Evolutionary conservation across 1,140 invertebrate genomes (phyloP), one percentile per base, ranked within the genome.

Genomic region (Bemisia tabaci): DNA sequence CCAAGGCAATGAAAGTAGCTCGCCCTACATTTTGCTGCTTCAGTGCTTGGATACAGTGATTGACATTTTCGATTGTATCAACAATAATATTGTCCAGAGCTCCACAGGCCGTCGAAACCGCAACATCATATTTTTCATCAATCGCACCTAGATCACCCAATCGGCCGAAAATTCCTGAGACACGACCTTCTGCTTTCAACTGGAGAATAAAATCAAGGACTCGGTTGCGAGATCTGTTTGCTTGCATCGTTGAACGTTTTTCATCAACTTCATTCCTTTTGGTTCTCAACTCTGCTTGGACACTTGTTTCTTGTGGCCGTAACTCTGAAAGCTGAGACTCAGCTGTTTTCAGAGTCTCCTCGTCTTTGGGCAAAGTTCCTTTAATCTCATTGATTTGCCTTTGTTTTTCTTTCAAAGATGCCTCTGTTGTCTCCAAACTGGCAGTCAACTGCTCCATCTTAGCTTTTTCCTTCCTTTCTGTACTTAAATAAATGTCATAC

Each of bases 61-160:
- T 84, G 0, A 87, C 95, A 0, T 91, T 95, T 2, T 87, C 79
- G 0, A 94, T 88, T 0, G 83, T 89, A 72, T 98, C 95, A 0
- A 94, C 92, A 0, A 99, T 87, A 69, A 98, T 92, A 72, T 95
- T 89, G 73, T 99, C 95, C 0, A 98, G 76, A 0, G 86, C 80
- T 0, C 91, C 89, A 76, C 92, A 97, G 17, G 94, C 94, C 0
- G 95, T 97, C 0, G 95, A 97, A 71, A 98, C 86, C 1, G 96
- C 97, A 0, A 97, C 84, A 76, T 99, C 96, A 77, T 95, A 99
- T 77, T 94, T 94, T 24, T 80, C 78, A 78, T 97, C 91, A 71
- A 99, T 97, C 0, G 85, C 94, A 39, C 95, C 97, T n/a, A 99
- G 81, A 77, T 98, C 95, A 62, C 95, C 95, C 77, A 98, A 78